A percentile compares a stretch with the other conserved stretches of the same genome.
Conservation (phyloP, 2,888 invertebrate species). For the Tipula lateralis region DNA sequence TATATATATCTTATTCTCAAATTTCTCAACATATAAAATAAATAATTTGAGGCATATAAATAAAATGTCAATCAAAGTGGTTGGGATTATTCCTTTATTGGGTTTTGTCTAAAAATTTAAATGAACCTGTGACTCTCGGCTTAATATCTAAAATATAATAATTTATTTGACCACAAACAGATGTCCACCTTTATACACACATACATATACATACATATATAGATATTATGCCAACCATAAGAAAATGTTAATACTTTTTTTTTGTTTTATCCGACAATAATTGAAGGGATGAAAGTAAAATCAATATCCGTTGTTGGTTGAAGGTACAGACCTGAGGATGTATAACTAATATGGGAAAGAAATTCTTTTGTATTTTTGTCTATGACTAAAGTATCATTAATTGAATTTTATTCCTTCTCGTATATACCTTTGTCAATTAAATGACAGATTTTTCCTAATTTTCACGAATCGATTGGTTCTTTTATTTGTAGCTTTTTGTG, state of each 20-base stretch:
- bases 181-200: neutral
- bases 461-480: neutral
- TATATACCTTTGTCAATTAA: neutral
- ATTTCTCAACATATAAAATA: neutral
- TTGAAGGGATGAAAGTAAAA: neutral
- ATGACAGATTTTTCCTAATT: conserved; percentile 11
- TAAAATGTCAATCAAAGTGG: neutral
- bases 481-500: too few relatives aligned
- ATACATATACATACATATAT: neutral
- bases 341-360: neutral
- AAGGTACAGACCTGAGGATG: neutral
- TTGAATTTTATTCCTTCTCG: neutral
- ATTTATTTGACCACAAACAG: neutral
- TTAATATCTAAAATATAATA: neutral
- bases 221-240: too few relatives aligned
- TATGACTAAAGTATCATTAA: neutral
- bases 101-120: neutral
- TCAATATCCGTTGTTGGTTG: neutral
- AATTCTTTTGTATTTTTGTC: neutral
- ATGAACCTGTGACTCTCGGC: neutral
- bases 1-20: neutral
- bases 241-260: too few relatives aligned
- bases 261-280: neutral
- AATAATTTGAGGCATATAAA: neutral
- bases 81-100: neutral